Base-by-base conservation (phyloP, 2,113 vertebrate genomes). In the Casuarius casuarius region DNA sequence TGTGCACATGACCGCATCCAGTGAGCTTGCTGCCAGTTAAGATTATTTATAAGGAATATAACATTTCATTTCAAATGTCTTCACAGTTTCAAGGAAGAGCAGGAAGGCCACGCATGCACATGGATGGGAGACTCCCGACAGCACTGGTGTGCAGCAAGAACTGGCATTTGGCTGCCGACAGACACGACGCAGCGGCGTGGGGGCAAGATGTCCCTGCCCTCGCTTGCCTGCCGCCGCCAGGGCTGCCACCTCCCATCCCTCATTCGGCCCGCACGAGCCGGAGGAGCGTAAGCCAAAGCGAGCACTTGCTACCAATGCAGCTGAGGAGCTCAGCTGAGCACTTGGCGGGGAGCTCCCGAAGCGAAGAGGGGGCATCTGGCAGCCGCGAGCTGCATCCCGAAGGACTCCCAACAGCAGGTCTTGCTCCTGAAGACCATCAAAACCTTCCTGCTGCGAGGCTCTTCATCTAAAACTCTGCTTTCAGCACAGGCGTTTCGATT, bases 11-110 rank as follows among this genome's bases (percentile, higher is more conserved):
- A 66, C 26, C 56, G 51, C 9, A 1, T 83, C 80, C 71, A 29
- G 3, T 15, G 63, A 91, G 40, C 71, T 93, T 80, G 82, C 62
- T 77, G 82, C 87, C 92, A 91, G 83, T 89, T 95, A 95, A 52
- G 48, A 84, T 82, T 76, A 92, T 89, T 95, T 95, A 87, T 73
- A 65, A 72, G 76, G 52, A 91, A 89, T 71, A 63, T 4, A 33
- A 84, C 67, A 54, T 73, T 91, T 88, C 65, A 91, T 85, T 94
- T 94, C 52, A 93, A 79, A 95, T 29, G 8, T 31, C 56, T 28
- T 80, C 74, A 61, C 26, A 14, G 71, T 49, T 87, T 79, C 48
- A 68, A 87, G 58, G 35, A 70, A 91, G 63, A 75, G 74, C 75
- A 56, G 33, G 62, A 73, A 93, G 61, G 35, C 71, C 26, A 44